A percentile compares a stretch with the other conserved stretches of the same genome.
Evolutionary conservation across 2,113 vertebrate genomes (phyloP).

Genomic region (Beaufortia kweichowensis): DNA sequence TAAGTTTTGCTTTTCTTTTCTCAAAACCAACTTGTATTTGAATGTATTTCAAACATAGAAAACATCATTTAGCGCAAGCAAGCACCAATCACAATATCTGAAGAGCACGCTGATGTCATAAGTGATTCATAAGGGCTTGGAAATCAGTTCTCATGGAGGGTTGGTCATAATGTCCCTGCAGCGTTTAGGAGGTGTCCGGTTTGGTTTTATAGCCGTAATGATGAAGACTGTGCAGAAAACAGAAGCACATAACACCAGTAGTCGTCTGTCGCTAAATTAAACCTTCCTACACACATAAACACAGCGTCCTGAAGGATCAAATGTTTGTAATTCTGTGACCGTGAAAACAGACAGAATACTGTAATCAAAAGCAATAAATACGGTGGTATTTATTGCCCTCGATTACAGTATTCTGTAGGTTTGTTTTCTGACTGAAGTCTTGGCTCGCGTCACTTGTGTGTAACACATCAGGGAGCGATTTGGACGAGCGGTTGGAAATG

Average conservation of each 20-base stretch:
- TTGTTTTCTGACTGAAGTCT: conserved; percentile 26
- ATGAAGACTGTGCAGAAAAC: conserved; percentile 4
- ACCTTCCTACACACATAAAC: neutral
- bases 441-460: neutral
- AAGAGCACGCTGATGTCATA: neutral
- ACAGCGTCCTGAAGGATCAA: neutral
- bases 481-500: conserved; percentile 41
- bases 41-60: too few species aligned
- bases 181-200: neutral
- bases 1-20: conserved; percentile 68
- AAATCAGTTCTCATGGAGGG: neutral
- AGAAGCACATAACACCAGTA: too few species aligned
- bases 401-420: neutral
- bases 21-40: neutral
- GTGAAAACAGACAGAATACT: neutral
- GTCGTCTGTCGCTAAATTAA: neutral
- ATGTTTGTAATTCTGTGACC: neutral
- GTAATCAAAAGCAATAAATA: neutral
- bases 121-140: neutral
- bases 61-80: too few species aligned
- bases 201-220: conserved; percentile 37
- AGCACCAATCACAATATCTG: too few species aligned
- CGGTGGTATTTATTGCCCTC: too few species aligned
- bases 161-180: conserved; percentile 4
- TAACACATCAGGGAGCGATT: neutral